A percentile compares a stretch with the other conserved stretches of the same genome.
Conservation (phyloP, 2,113 vertebrate genomes). For the Cheirogaleus medius region DNA sequence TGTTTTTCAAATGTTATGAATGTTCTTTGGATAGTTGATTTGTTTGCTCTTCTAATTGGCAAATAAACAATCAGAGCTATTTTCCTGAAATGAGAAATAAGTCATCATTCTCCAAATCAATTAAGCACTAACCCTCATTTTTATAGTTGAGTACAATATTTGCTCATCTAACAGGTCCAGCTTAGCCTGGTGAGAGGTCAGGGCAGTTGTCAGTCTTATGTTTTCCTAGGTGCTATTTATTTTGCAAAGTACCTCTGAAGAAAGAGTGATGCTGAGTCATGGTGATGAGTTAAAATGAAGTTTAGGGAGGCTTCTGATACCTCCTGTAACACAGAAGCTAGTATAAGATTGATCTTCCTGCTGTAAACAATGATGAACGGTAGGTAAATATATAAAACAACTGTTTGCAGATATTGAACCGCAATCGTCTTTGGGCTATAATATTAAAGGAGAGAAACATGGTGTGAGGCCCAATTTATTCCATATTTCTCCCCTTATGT, state of each 20-base stretch:
- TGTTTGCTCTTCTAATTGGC: not conserved
- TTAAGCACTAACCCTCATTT: not conserved
- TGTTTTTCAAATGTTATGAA: not conserved
- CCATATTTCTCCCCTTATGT: not conserved
- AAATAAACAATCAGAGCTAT: not conserved
- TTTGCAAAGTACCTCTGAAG: not conserved
- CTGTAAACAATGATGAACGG: not conserved
- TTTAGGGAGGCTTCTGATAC: not conserved
- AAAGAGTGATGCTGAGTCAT: not conserved
- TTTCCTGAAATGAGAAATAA: not conserved
- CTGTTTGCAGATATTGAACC: not conserved
- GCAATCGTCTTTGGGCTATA: not conserved
- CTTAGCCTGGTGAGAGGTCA: not conserved
- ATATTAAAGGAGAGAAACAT: not conserved
- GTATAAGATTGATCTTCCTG: not conserved
- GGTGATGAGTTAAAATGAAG: not conserved
- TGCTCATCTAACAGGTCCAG: not conserved
- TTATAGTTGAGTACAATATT: not conserved
- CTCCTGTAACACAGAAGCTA: not conserved
- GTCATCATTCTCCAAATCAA: not conserved
- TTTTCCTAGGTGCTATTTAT: too few relatives aligned
- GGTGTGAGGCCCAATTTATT: not conserved
- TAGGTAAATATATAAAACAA: not conserved
- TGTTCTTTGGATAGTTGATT: not conserved
- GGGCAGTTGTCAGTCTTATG: not conserved